phyloP scores from a whole-genome alignment of 2,113 vertebrate genomes.

The Actinemys pallida region DNA sequence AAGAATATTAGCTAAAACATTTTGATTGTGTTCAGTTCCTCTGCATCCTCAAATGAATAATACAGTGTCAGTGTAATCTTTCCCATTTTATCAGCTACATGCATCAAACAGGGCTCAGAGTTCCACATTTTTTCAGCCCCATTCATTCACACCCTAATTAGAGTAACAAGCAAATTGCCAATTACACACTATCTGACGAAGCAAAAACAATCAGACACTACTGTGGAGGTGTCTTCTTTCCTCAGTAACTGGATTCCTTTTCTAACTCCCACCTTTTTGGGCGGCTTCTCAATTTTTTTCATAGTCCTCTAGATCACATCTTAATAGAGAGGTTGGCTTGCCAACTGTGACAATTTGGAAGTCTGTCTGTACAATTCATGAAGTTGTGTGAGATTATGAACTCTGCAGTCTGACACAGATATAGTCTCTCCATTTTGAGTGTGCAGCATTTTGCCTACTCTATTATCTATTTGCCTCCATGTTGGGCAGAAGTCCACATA shows the following conservation, averaged over 20 bases:
- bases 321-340: neutral
- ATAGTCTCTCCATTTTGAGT: neutral
- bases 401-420: neutral
- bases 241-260: slow-evolving; percentile 17
- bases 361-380: neutral
- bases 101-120: neutral
- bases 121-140: slow-evolving; percentile 25
- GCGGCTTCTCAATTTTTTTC: neutral
- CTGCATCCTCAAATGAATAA: neutral
- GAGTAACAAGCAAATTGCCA: slow-evolving; percentile 52
- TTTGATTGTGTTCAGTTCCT: neutral
- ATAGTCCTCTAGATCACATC: neutral
- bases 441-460: neutral
- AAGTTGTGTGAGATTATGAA: neutral
- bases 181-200: slow-evolving; percentile 64
- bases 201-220: slow-evolving; percentile 24
- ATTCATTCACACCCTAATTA: slow-evolving; percentile 44
- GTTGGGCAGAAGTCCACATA: neutral
- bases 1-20: neutral
- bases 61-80: slow-evolving; percentile 12
- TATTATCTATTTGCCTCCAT: neutral
- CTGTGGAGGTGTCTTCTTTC: slow-evolving; percentile 7
- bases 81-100: neutral
- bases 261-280: neutral
- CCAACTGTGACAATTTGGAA: neutral